phyloP scores from a whole-genome alignment of 2,797 vertebrate genomes.

The Schizopygopsis pylzovi region DNA sequence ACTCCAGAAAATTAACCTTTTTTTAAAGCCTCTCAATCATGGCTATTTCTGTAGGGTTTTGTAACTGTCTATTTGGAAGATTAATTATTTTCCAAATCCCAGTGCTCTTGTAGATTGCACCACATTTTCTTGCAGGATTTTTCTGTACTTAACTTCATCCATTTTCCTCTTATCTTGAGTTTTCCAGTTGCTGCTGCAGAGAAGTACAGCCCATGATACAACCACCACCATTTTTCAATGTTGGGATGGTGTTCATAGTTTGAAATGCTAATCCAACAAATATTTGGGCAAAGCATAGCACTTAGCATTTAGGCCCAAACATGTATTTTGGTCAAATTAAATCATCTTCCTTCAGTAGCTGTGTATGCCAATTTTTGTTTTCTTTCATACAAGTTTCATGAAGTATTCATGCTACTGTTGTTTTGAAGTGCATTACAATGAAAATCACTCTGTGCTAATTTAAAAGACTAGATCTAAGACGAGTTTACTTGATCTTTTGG shows the following conservation, averaged over 20 bases:
- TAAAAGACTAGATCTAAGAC: neutral
- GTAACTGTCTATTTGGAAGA: conserved; percentile 57
- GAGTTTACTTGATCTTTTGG: neutral
- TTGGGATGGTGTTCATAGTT: neutral
- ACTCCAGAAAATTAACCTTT: conserved; percentile 22
- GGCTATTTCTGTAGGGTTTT: conserved; percentile 40
- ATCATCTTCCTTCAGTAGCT: neutral
- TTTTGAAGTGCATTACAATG: neutral
- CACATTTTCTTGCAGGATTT: conserved; percentile 54
- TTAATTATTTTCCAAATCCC: conserved; percentile 57
- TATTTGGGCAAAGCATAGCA: neutral
- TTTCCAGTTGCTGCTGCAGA: conserved; percentile 37
- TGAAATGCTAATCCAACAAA: neutral
- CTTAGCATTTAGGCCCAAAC: neutral
- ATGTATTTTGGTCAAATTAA: neutral
- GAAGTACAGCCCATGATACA: conserved; percentile 35
- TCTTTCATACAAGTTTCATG: neutral
- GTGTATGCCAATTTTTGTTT: neutral
- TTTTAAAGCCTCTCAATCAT: conserved; percentile 6
- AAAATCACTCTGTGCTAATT: neutral
- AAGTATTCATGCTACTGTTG: neutral
- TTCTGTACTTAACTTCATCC: conserved; percentile 53
- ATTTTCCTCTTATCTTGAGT: conserved; percentile 44
- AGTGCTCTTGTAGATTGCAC: conserved; percentile 61
- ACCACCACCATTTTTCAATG: conserved; percentile 29